Evolutionary conservation across 2,888 invertebrate genomes (phyloP), one percentile per base, ranked within the genome.

Genomic region (Ectemnius continuus): DNA sequence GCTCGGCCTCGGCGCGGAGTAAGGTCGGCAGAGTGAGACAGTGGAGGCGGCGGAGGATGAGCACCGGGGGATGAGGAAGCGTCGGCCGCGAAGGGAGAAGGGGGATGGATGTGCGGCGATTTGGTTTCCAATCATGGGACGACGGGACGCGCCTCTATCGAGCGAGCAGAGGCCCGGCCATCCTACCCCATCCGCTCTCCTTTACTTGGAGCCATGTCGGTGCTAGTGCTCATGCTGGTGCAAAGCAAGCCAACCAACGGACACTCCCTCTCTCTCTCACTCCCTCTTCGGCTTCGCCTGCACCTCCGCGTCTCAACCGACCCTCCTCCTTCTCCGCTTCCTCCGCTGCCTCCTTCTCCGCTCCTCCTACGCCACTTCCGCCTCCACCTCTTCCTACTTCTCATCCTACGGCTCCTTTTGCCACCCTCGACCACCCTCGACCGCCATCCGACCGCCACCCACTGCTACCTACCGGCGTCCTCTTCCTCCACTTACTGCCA

Each of bases 41-140:
- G 52, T 52, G 52, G 52, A 14, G 16, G 52, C 16, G 73, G 61
- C 67, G 52, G 76, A 75, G 81, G 80, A 74, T 76, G 79, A 81
- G 73, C 5, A 52, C 52, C n/a, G 13, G 52, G 52, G 52, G 52
- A 52, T 52, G 52, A 52, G 52, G 52, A 52, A 52, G 52, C 52
- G 52, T 52, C 52, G 52, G 52, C 16, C 52, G 58, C 61, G 64
- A 77, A 57, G 73, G 81, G 70, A 81, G 81, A 74, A 79, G 82
- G 83, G 87, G 88, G 88, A 88, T 89, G 90, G 89, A 90, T 90
- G 90, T 90, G 90, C 90, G 90, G 90, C 90, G 90, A 91, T 91
- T 90, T 91, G 90, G 90, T 91, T 90, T 91, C 90, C 90, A 91
- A 91, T 90, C 90, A 91, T 90, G 90, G 89, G 89, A 90, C 90